These are phyloP conservation scores for Microcebus ravelobensis DNA, from an alignment of 2,113 vertebrate species.

Conservation along the genomic window DNA sequence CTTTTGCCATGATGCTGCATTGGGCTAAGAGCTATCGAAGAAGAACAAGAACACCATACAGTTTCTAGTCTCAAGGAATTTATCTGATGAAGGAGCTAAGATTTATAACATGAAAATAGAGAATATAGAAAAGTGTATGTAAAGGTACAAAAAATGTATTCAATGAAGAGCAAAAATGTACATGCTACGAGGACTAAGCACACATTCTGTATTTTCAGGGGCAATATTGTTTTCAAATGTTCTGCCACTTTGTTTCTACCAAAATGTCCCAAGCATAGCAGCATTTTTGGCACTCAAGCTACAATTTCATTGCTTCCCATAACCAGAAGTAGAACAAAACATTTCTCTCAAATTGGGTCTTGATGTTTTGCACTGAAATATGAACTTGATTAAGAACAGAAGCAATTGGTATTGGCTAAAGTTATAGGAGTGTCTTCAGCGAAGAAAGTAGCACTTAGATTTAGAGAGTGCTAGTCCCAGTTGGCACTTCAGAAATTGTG, in stretches of 20 bases:
- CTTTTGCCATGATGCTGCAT: background rate
- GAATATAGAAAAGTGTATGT: background rate
- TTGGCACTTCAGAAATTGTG: slow-evolving; percentile 43
- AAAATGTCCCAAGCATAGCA: background rate
- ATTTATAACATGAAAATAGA: background rate
- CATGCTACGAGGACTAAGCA: background rate
- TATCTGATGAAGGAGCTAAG: background rate
- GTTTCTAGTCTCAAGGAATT: background rate
- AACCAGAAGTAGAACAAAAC: slow-evolving; percentile 32
- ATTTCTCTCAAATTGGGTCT: slow-evolving; percentile 18
- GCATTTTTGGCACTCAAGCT: background rate
- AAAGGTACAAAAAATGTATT: background rate
- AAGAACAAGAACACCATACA: background rate
- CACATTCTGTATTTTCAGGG: background rate
- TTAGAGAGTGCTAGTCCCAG: slow-evolving; percentile 41
- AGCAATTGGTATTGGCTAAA: background rate
- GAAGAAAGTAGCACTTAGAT: background rate
- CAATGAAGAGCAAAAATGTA: background rate
- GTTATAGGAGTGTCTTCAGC: background rate
- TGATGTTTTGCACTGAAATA: slow-evolving; percentile 48
- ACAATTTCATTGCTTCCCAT: slow-evolving; percentile 1
- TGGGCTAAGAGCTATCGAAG: background rate
- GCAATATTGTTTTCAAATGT: background rate
- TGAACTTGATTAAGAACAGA: slow-evolving; percentile 49
- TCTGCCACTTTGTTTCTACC: background rate